Conservation (phyloP, 2,888 invertebrate species). For the Leptura quadrifasciata region DNA sequence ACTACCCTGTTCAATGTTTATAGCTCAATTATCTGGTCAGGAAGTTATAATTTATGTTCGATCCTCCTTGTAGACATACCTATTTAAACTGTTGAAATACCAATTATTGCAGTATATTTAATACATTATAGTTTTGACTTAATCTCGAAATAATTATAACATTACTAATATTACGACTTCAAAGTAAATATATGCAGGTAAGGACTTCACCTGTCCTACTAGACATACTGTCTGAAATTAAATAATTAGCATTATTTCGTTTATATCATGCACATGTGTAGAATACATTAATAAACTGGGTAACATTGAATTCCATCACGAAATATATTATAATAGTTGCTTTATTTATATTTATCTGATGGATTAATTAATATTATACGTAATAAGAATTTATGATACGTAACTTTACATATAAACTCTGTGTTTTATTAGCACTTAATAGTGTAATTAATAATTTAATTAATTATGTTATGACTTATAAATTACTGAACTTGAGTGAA, state of each 20-base stretch:
- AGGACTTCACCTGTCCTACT: neutral
- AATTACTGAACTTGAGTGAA: too few species aligned
- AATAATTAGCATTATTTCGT: slow-evolving; percentile 3
- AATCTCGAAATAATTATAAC: too few species aligned
- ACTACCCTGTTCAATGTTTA: too few species aligned
- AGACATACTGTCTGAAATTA: slow-evolving; percentile 1
- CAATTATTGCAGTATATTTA: too few species aligned
- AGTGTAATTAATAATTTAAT: neutral
- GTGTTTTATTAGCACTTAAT: neutral
- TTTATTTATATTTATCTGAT: slow-evolving; percentile 2
- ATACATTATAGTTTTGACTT: too few species aligned
- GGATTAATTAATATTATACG: neutral
- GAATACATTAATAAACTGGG: neutral
- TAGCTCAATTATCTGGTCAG: too few species aligned
- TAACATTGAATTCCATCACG: slow-evolving; percentile 14
- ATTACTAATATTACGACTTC: too few species aligned
- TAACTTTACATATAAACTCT: neutral
- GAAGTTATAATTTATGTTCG: too few species aligned
- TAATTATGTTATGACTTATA: neutral
- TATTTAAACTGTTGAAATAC: too few species aligned
- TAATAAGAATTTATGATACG: neutral
- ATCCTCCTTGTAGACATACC: too few species aligned
- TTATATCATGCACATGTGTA: neutral
- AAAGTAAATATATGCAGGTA: too few species aligned
- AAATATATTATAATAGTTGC: slow-evolving; percentile 5